Evolutionary conservation across 2,888 invertebrate species (phyloP), one percentile per base, ranked within the genome.

Genomic region (Tenthredo notha): DNA sequence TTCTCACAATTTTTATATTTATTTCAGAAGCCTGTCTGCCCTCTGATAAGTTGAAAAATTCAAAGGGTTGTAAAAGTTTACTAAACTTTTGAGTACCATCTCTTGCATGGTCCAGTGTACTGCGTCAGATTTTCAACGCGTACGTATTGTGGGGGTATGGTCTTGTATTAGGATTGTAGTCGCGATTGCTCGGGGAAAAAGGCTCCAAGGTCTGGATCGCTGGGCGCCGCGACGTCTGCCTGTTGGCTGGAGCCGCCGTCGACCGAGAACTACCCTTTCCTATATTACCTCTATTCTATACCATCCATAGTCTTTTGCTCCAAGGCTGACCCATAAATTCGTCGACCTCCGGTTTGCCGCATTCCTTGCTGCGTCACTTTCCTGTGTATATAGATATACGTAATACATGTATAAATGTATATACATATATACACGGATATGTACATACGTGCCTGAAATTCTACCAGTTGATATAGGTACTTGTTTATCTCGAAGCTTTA

Each of bases 141-240:
- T 74, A 15, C 21, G 72, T 74, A 0, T 43, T 9, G 43, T 43
- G 40, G n/a, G n/a, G n/a, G n/a, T n/a, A 43, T 21, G 43, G 40
- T 43, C 25, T 74, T 74, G 72, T 74, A 74, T 74, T 43, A 40
- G n/a, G 72, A 74, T 74, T 74, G 72, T 43, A 83, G 83, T 83
- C 83, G 83, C 83, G 83, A 83, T 67, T 61, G 83, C 67, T 61
- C 7, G n/a, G 2, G n/a, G 10, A 29, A 86, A 88, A 86, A 86
- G 86, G 85, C 87, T 86, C 88, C 91, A 90, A 90, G 90, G 89
- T 90, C 87, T 88, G 86, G 88, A 88, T 88, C 87, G 88, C 88
- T 87, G 86, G 86, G 90, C 90, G 91, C 90, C 91, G 75, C 84
- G 85, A 87, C 86, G 91, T 91, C 91, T 91, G 87, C 86, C 84